Evolutionary conservation across 2,888 invertebrate genomes (phyloP).

Genomic region (Epirrita christyi): DNA sequence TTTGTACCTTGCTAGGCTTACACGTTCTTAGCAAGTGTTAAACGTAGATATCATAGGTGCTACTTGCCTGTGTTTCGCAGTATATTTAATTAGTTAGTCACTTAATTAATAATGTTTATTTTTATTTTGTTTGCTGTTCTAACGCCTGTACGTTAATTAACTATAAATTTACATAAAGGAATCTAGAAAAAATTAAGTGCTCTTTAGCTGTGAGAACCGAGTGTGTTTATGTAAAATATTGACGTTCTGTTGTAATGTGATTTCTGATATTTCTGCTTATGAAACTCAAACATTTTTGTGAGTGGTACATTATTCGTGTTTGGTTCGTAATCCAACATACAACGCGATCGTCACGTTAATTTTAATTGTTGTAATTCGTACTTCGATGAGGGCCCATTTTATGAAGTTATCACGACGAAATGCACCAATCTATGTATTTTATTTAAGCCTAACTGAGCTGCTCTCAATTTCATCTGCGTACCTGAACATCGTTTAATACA

Average conservation of each 20-base stretch:
- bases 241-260: not conserved
- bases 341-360: not conserved
- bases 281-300: not conserved
- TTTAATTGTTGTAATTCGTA: too few species aligned
- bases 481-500: too few species aligned
- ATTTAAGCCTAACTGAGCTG: too few species aligned
- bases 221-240: not conserved
- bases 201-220: slow-evolving; percentile 14
- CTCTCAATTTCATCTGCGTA: too few species aligned
- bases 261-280: not conserved
- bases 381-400: too few species aligned
- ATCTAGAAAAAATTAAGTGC: slow-evolving; percentile 19
- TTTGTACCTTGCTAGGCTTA: slow-evolving; percentile 36
- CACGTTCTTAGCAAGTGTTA: slow-evolving; percentile 29
- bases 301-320: not conserved
- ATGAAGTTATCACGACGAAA: too few species aligned
- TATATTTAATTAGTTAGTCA: slow-evolving; percentile 21
- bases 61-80: slow-evolving; percentile 16
- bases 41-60: slow-evolving; percentile 14
- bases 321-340: not conserved
- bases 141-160: slow-evolving; percentile 25
- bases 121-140: slow-evolving; percentile 19
- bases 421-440: too few species aligned
- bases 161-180: slow-evolving; percentile 12
- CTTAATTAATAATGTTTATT: slow-evolving; percentile 6